These are phyloP conservation scores for Manis crassicaudata DNA, from an alignment of 2,797 vertebrate genomes.

Conservation along the genomic window DNA sequence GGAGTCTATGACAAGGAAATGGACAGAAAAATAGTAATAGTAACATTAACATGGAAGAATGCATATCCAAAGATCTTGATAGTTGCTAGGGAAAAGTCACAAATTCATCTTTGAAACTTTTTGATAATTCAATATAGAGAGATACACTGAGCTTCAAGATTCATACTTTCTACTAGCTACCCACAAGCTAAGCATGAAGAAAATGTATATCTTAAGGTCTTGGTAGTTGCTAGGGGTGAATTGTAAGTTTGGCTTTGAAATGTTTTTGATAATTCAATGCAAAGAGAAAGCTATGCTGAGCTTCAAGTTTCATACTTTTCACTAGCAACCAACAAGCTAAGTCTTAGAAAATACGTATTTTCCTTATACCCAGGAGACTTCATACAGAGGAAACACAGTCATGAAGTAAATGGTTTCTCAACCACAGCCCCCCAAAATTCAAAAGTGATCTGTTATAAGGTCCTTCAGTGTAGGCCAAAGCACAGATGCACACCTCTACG, in stretches of 20 bases:
- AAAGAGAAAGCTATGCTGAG: neutral
- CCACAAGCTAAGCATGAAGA: neutral
- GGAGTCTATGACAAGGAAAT: neutral
- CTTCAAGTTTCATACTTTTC: neutral
- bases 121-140: neutral
- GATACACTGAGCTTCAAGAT: neutral
- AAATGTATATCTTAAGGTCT: neutral
- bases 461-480: constrained; percentile 3
- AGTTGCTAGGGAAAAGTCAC: neutral
- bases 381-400: neutral
- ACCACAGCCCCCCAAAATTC: neutral
- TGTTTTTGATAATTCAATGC: neutral
- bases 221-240: neutral
- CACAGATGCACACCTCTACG: neutral
- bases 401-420: neutral
- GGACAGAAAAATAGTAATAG: neutral
- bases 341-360: neutral
- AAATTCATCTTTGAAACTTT: constrained; percentile 17
- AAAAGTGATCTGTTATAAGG: constrained; percentile 34
- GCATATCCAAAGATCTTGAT: neutral
- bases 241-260: constrained; percentile 1
- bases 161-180: neutral
- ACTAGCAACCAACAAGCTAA: neutral
- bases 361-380: neutral
- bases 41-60: neutral